Base-by-base conservation (phyloP, 1,140 invertebrate genomes). In the Neoseiulus cucumeris region DNA sequence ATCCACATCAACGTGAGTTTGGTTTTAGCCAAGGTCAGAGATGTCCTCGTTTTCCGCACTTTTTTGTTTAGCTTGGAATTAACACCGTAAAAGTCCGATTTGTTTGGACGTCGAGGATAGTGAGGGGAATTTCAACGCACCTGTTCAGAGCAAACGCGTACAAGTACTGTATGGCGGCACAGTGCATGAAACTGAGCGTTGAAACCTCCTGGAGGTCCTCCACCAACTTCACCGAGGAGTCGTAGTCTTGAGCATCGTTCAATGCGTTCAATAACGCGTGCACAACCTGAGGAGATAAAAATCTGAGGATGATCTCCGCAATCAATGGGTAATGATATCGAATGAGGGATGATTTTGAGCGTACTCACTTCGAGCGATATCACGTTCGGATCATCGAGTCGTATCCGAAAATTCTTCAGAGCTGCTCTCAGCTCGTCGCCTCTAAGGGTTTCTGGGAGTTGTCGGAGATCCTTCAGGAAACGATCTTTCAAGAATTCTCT, bases 401-500 rank as follows among this genome's bases (percentile, higher is more conserved):
- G 80, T 70, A 87, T 86, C 9, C 91, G 81, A 84, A 98, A 91
- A 64, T 89, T 88, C 70, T 91, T 83, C 41, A 98, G 75, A 66
- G 85, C 84, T 72, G 85, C 84, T 18, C 83, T 81, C n/a, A 96
- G 77, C 72, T 97, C 91, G 64, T 85, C 83, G 5, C 89, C 89
- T 45, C 83, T 85, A 75, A 85, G 85, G 7, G 82, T 84, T 73
- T 98, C 93, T 64, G 91, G 82, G 2, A 89, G 86, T 78, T 95
- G 94, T 7, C 94, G 81, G 33, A 98, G 79, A 79, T 99, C 95
- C 25, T 84, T 80, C 45, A 98, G 76, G 79, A 98, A 98, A 77
- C 97, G 97, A 75, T 99, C 95, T 75, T 95, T 93, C 78, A 96
- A 87, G 75, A 98, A 93, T 6, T 89, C 89, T 77, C 90, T 92